A percentile compares a stretch with the other conserved stretches of the same genome.
phyloP scores from a whole-genome alignment of 2,113 vertebrate genomes.

The Channa maculata region DNA sequence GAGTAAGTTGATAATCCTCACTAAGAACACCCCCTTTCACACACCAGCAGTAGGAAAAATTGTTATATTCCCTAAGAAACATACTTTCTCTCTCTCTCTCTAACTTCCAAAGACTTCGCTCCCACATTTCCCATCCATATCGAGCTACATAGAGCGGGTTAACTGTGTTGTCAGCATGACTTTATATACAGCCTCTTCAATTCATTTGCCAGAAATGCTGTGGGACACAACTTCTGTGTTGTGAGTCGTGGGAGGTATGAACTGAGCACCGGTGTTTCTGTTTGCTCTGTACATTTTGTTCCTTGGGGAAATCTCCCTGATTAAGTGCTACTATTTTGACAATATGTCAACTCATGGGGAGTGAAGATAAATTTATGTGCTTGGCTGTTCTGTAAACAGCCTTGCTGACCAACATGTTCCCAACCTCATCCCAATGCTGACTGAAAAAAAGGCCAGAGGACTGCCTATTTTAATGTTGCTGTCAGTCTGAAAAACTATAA shows the following conservation, averaged over 20 bases:
- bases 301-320: slow-evolving; percentile 72
- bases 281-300: slow-evolving; percentile 78
- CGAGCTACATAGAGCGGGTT: slow-evolving; percentile 10
- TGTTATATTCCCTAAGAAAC: slow-evolving; percentile 8
- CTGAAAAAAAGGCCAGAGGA: slow-evolving; percentile 50
- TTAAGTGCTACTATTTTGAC: slow-evolving; percentile 77
- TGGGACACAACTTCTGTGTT: slow-evolving; percentile 64
- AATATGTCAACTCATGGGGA: slow-evolving; percentile 73
- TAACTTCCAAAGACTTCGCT: not conserved
- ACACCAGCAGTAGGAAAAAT: not conserved
- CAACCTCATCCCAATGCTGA: slow-evolving; percentile 60
- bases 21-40: not conserved
- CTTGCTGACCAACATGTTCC: slow-evolving; percentile 72
- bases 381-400: slow-evolving; percentile 73
- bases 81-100: not conserved
- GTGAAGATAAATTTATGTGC: slow-evolving; percentile 72
- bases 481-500: slow-evolving; percentile 59
- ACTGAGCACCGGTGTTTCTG: slow-evolving; percentile 63
- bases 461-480: slow-evolving; percentile 58
- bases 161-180: slow-evolving; percentile 35
- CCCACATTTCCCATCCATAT: slow-evolving; percentile 9
- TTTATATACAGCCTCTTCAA: slow-evolving; percentile 49
- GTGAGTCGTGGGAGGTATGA: slow-evolving; percentile 63
- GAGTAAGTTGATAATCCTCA: not conserved
- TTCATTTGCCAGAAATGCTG: slow-evolving; percentile 57